Evolutionary conservation across 2,113 vertebrate genomes (phyloP), one percentile per base, ranked within the genome.

Genomic region (Boleophthalmus pectinirostris): DNA sequence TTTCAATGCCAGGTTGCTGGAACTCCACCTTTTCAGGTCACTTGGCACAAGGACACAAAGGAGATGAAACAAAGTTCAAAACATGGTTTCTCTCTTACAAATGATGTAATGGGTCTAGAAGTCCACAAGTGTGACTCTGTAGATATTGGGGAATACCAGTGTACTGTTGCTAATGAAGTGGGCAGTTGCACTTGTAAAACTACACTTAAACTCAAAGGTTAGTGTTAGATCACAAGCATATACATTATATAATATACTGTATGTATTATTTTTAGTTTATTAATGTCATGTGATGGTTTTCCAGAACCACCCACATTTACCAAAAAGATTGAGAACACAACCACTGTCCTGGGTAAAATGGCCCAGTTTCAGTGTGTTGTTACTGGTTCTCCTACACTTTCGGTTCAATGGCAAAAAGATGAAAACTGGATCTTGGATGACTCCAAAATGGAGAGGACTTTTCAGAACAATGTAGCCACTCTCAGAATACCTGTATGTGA

Each of bases 141-240:
- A 1, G 98, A 99, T 82, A 89, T 94, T 67, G 96, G 96, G n/a
- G 96, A 98, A 86, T 99, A 99, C 87, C 96, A 96, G 75, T 98
- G 96, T 66, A 93, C 94, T 49, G 88, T 98, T 71, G 83, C 95
- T 79, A 99, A 98, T 13, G 96, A 98, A 88, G 96, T 95, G 0
- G 97, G 97, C 65, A 97, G 95, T 87, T 98, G 96, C 75, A 93
- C 93, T 20, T 96, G 95, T 90, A 96, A 89, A 51, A 89, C 96
- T n/a, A 92, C 86, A 14, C 93, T 99, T 13, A 88, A 76, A 70
- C 94, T 98, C 76, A 98, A 99, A 99, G 98, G 98, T 99, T 87
- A 90, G 96, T 96, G 70, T 10, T 0, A 35, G 14, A 47, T 66
- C 6, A 9, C 18, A 46, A 14, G 21, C 1, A 1, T 7, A 6